Conservation (phyloP, 2,113 vertebrate species). For the Mesembrinibis cayennensis region DNA sequence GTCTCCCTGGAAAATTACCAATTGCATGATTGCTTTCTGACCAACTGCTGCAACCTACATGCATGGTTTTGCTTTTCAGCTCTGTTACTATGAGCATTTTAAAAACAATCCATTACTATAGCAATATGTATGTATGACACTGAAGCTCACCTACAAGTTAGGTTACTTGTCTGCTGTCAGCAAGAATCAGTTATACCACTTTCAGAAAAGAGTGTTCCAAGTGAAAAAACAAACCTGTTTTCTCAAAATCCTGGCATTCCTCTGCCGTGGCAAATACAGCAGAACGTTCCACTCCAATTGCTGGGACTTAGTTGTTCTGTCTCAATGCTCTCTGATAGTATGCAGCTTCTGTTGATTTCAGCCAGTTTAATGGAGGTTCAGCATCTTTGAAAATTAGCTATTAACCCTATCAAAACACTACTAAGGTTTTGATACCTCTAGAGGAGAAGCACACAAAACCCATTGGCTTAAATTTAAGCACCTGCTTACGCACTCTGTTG, state of each 20-base stretch:
- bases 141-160: neutral
- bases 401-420: neutral
- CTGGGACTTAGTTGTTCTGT: neutral
- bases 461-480: neutral
- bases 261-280: neutral
- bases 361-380: neutral
- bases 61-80: neutral
- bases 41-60: neutral
- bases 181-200: neutral
- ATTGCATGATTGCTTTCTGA: constrained; percentile 50
- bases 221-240: neutral
- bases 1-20: constrained; percentile 67
- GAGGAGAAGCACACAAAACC: neutral
- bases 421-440: neutral
- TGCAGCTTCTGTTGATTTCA: neutral
- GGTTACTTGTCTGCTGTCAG: neutral
- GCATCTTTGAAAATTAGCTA: constrained; percentile 1
- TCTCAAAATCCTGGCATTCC: neutral
- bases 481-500: neutral
- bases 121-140: neutral
- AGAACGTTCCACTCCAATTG: neutral
- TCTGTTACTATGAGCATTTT: neutral
- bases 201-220: neutral
- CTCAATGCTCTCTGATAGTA: neutral
- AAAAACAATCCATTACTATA: neutral